Evolutionary conservation across 2,888 invertebrate genomes (phyloP), one percentile per base, ranked within the genome.

Genomic region (Apantesis nais): DNA sequence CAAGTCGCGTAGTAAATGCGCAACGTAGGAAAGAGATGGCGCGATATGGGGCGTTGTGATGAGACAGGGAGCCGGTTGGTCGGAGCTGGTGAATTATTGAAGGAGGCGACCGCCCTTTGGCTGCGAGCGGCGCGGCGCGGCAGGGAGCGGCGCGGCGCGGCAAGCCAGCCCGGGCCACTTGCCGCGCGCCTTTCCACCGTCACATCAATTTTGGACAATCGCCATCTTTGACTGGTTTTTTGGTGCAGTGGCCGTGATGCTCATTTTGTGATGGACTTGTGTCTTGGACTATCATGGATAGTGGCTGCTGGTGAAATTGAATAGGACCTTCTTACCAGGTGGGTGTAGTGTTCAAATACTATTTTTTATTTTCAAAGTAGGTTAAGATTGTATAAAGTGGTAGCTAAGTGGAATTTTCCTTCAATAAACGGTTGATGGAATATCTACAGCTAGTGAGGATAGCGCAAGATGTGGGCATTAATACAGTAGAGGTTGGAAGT

Each of bases 91-190:
- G 88, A 92, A 94, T 93, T 92, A 94, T 94, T 93, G 87, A 93
- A 90, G 87, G 85, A 77, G 77, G 78, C 91, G 92, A 90, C 90
- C 92, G 93, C 92, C 93, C 91, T 91, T 93, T 92, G 86, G 89
- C 91, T 85, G 91, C 88, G 89, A 90, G 86, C 86, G 90, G 85
- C 89, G 83, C 76, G 74, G 71, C 66, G 58, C 72, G 71, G 72
- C 73, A 64, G 74, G 73, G 76, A 70, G 72, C 73, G 75, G 74
- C 64, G 74, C 65, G 70, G 73, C 68, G 71, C 71, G 77, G 78
- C 73, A 78, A 77, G 75, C 73, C 68, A 75, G 75, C 72, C 78
- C 22, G 22, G 91, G 78, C 83, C 83, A 83, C 82, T 83, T 90
- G 88, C 87, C 90, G 92, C 84, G 84, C 89, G 92, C 87, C 92